A percentile compares a stretch with the other conserved stretches of the same genome.
Evolutionary conservation across 2,113 vertebrate species (phyloP).

Genomic region (Falco punctatus): DNA sequence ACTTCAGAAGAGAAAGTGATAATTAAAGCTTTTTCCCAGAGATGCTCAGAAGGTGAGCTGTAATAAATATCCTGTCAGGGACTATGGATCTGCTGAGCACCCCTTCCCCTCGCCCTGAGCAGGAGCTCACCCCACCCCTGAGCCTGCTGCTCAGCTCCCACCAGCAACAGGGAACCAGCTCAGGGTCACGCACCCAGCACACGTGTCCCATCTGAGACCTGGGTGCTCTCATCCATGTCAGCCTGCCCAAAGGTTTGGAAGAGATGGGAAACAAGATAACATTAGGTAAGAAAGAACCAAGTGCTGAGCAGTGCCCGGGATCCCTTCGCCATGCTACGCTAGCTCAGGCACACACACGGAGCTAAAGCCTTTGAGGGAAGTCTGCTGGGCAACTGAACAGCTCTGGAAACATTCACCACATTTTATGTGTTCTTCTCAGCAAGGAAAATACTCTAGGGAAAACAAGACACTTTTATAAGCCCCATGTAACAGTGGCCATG

Average conservation of each 20-base stretch:
- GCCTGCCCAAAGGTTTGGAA: neutral
- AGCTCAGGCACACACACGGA: neutral
- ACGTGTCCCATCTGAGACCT: neutral
- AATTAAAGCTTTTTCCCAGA: neutral
- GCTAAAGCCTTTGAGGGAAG: neutral
- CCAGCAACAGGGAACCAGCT: rapidly evolving
- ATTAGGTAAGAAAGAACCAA: neutral
- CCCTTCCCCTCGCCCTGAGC: neutral
- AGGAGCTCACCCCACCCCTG: neutral
- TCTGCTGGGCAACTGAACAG: neutral
- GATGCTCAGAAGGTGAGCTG: neutral
- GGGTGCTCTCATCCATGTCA: neutral
- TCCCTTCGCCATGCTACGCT: neutral
- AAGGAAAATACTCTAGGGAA: neutral
- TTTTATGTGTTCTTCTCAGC: neutral
- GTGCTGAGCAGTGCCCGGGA: neutral
- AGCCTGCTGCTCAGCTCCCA: too few relatives aligned
- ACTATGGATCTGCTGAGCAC: neutral
- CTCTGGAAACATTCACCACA: neutral
- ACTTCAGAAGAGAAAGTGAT: slow-evolving; percentile 1
- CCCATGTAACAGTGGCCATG: neutral
- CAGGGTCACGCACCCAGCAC: neutral
- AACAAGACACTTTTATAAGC: neutral
- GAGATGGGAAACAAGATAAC: neutral
- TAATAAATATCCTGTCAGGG: neutral